Evolutionary conservation across 2,113 vertebrate species (phyloP).

Genomic region (Leucopsar rothschildi): DNA sequence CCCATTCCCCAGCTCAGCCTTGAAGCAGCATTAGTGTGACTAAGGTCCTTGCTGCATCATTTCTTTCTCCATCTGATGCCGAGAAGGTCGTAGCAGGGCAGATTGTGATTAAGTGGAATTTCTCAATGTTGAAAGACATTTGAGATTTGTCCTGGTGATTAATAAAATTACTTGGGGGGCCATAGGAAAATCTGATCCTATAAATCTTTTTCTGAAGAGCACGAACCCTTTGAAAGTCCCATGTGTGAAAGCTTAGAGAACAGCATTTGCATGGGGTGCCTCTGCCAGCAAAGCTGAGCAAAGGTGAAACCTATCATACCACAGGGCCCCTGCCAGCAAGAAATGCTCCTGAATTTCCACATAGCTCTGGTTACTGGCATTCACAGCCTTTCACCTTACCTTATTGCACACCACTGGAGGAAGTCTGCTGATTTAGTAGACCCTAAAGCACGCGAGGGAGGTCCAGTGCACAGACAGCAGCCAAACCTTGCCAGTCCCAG

Average conservation of each 20-base stretch:
- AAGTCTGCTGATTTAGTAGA: background rate
- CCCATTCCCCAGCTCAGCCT: background rate
- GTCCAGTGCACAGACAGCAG: background rate
- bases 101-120: constrained; percentile 60
- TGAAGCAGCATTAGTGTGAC: constrained; percentile 21
- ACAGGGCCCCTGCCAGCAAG: background rate
- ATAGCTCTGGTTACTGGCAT: background rate
- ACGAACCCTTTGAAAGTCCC: background rate
- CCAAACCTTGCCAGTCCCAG: background rate
- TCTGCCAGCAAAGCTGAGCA: constrained; percentile 9
- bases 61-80: constrained; percentile 32
- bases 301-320: background rate
- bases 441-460: background rate
- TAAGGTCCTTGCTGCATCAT: constrained; percentile 37
- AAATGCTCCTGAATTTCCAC: constrained; percentile 19
- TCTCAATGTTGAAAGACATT: constrained; percentile 26
- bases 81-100: constrained; percentile 17
- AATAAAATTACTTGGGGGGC: constrained; percentile 40
- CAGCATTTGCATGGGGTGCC: background rate
- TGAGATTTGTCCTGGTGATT: background rate
- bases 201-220: background rate
- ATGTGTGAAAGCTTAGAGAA: background rate
- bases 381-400: background rate
- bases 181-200: constrained; percentile 46
- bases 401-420: accelerated